Evolutionary conservation across 2,113 vertebrate genomes (phyloP), one percentile per base, ranked within the genome.

Genomic region (Mus musculus): DNA sequence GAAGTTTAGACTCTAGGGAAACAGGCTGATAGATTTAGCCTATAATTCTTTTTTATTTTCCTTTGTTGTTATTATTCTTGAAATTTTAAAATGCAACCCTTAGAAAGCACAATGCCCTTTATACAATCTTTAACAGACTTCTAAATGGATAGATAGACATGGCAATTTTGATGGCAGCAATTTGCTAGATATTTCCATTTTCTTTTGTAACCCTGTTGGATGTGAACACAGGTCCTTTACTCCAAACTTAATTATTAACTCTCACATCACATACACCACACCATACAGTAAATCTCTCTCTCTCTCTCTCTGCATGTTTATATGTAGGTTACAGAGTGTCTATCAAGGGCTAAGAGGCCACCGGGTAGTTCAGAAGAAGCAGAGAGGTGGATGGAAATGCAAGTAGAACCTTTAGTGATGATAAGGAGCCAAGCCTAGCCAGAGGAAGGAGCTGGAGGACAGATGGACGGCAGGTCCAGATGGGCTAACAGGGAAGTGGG

Each of bases 81-180:
- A 73, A 82, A 95, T 61, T 42, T 75, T 86, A 42, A 88, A 75
- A 73, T 49, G 52, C 16, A 33, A 22, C 13, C 20, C 33, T 36
- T 65, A 61, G 89, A 91, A 96, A 16, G 16, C 7, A 10, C 7
- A 0, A n/a, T n/a, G 33, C 17, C 26, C 52, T 93, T 93, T 86
- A 46, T 4, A 61, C 16, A 88, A 36, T 61, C 90, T 91, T 91
- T 67, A 69, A 65, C 78, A 92, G 61, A 67, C 42, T 97, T 94
- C 52, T 86, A 78, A 93, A 63, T 63, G 61, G 77, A 59, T 82
- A 19, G 67, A 94, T 4, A 49, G 42, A n/a, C 28, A 8, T 9
- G 13, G 20, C 36, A 30, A 20, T 52, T 86, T 69, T 36, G 65
- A 87, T 52, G 46, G 3, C 33, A 71, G 20, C 12, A 13, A 52